Base-by-base conservation (phyloP, 2,797 vertebrate species). In the Holocentrus rufus region DNA sequence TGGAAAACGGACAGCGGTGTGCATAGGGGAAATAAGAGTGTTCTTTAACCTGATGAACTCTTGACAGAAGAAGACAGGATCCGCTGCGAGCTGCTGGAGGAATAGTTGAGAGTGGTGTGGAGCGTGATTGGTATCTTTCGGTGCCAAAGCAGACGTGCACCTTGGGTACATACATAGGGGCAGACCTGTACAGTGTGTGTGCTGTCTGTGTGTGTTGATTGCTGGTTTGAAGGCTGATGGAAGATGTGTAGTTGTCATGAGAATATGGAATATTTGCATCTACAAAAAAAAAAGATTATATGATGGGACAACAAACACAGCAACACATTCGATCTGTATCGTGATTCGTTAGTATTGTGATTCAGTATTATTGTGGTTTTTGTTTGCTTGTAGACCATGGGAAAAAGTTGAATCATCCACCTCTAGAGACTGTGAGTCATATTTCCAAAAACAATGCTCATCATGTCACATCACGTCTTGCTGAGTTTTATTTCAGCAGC, bases 41-140 rank as follows among this genome's bases (percentile, higher is more conserved):
- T 83, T 89, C 85, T 90, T 91, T 90, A 90, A 89, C 88, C 87
- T 76, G 82, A 79, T 83, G 85, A 90, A 85, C 88, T 74, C 77
- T 74, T 67, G 75, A 90, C 77, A 87, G n/a, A 87, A 87, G 85
- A 77, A 85, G 84, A 88, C 82, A 81, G 84, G 84, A 80, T 80
- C 83, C 84, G 83, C 72, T 64, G 71, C 65, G 81, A 72, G 82
- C 86, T 77, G 85, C 82, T 67, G 22, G 5, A 74, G 84, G 81
- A 47, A 76, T 78, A 72, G 83, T 77, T 59, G 81, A 77, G 83
- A 81, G 67, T 77, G 82, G 53, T 46, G 71, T 82, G 88, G 27
- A 78, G 85, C 79, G 57, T 81, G 81, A 90, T 80, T 79, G 79
- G 82, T 86, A 85, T 82, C 66, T 62, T 68, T 52, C 15, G 50